A percentile compares a stretch with the other conserved stretches of the same genome.
Evolutionary conservation across 2,113 vertebrate genomes (phyloP).

Genomic region (Archocentrus centrarchus): DNA sequence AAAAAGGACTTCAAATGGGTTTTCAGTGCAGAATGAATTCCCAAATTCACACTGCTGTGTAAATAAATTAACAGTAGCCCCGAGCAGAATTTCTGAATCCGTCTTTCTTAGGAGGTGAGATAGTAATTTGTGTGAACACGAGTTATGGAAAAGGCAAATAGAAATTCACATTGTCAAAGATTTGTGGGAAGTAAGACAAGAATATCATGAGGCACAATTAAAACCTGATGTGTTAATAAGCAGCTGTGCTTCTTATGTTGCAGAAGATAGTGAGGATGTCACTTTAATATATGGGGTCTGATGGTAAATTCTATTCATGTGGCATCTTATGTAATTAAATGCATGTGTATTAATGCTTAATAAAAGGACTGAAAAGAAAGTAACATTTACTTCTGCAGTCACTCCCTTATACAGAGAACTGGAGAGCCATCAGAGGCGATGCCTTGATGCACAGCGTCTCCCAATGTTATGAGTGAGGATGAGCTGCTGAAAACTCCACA

Average conservation of each 20-base stretch:
- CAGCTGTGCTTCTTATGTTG: neutral
- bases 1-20: constrained; percentile 18
- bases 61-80: constrained; percentile 56
- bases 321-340: neutral
- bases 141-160: neutral
- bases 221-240: neutral
- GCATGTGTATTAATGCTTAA: constrained; percentile 7
- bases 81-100: constrained; percentile 30
- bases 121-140: constrained; percentile 21
- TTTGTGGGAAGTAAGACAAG: neutral
- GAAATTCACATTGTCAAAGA: neutral
- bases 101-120: constrained; percentile 4
- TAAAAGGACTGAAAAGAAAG: neutral
- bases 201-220: neutral
- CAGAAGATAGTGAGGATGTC: neutral
- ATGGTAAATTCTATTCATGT: neutral
- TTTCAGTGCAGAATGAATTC: constrained; percentile 48
- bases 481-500: neutral
- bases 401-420: neutral
- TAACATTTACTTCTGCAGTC: neutral
- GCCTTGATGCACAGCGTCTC: constrained; percentile 70
- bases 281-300: neutral
- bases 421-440: constrained; percentile 19
- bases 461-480: constrained; percentile 30
- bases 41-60: constrained; percentile 18